Evolutionary conservation across 92 coral and sea anemone genomes (phyloP).

Genomic region (Epizoanthus scotinus): DNA sequence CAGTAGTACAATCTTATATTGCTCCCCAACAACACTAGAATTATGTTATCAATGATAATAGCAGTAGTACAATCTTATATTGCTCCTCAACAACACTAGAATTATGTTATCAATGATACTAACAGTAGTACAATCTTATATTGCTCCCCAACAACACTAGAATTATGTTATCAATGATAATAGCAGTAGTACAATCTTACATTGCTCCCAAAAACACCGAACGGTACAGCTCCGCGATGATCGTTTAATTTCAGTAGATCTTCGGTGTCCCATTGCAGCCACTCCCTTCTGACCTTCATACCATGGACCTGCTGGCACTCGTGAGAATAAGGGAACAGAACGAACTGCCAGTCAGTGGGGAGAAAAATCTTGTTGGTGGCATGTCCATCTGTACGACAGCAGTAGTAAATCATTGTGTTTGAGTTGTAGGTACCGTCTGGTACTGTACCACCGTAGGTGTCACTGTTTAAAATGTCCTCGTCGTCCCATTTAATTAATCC

Average conservation of each 20-base stretch:
- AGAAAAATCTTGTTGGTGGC: slow-evolving; percentile 59
- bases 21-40: too few species aligned
- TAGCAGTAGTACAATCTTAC: slow-evolving; percentile 5
- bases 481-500: slow-evolving; percentile 70
- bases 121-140: background rate
- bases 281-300: slow-evolving; percentile 22
- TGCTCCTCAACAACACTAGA: too few species aligned
- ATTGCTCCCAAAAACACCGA: slow-evolving; percentile 2
- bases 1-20: too few species aligned
- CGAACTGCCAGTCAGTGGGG: slow-evolving; percentile 58
- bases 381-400: slow-evolving; percentile 61
- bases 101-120: too few species aligned
- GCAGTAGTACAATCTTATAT: too few species aligned
- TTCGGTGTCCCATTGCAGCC: slow-evolving; percentile 38
- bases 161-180: background rate
- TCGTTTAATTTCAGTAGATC: slow-evolving; percentile 22
- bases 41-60: too few species aligned
- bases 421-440: slow-evolving; percentile 54
- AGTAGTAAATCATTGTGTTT: slow-evolving; percentile 45
- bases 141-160: background rate
- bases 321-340: slow-evolving; percentile 37
- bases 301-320: slow-evolving; percentile 32
- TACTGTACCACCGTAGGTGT: slow-evolving; percentile 36
- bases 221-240: background rate
- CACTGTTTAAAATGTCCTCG: slow-evolving; percentile 36